Evolutionary conservation across 2,113 vertebrate genomes (phyloP).

Genomic region (Himantopus leucocephalus): DNA sequence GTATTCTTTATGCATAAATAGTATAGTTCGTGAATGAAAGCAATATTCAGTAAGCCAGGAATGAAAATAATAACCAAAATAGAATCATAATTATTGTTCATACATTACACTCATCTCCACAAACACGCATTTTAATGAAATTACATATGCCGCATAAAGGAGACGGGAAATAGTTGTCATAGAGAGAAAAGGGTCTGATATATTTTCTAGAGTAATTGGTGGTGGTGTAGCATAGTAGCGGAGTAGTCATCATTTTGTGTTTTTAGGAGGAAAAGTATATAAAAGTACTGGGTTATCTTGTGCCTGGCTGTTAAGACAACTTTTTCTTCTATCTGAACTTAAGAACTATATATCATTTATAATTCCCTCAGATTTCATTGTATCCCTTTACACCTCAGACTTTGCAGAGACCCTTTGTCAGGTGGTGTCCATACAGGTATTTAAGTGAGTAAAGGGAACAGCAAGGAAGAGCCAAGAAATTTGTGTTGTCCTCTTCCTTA

Average conservation of each 20-base stretch:
- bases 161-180: not conserved
- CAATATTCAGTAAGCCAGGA: not conserved
- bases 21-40: not conserved
- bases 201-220: not conserved
- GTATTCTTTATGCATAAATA: not conserved
- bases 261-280: not conserved
- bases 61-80: not conserved
- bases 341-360: not conserved
- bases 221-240: not conserved
- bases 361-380: not conserved
- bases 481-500: not conserved
- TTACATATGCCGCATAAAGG: not conserved
- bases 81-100: not conserved
- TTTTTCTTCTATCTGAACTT: not conserved
- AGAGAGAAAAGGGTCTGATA: not conserved
- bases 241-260: not conserved
- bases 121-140: not conserved
- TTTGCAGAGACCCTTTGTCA: not conserved
- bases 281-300: not conserved
- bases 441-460: not conserved
- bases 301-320: not conserved
- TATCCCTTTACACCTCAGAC: not conserved
- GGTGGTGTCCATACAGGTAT: not conserved
- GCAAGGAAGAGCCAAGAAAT: not conserved
- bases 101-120: not conserved